Evolutionary conservation across 30 jellyfish, hydroid and myxozoan genomes (phyloP), one percentile per base, ranked within the genome.

Genomic region (Rhopilema esculentum): DNA sequence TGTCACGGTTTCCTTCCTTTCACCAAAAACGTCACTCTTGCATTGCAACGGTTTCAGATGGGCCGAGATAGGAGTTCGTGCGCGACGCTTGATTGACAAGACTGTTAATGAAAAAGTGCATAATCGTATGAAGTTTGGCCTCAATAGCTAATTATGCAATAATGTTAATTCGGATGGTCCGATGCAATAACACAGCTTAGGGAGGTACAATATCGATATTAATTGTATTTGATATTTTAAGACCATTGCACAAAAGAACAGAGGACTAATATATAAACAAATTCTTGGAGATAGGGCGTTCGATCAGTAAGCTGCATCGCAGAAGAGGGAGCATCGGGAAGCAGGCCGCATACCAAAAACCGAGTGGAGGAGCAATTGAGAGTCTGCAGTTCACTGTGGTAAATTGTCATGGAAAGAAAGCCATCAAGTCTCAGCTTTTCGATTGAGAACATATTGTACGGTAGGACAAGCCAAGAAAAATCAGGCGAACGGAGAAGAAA

Each of bases 121-220:
- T 84, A 84, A 84, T 84, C 92, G 66, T 62, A 69, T 70, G 52
- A 57, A 27, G 69, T 72, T 67, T 72, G 32, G 92, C 92, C 72
- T 84, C 77, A 84, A 84, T 84, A 72, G 92, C 92, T 84, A 84
- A 84, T 84, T 84, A 84, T 72, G 82, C 64, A 84, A 72, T 66
- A 65, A 32, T 63, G 70, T 72, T 84, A 72, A 84, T 70, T 51
- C 87, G 86, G 84, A 69, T 69, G 22, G 86, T 70, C 53, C 68
- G 81, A 29, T 84, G 82, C 77, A 57, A 69, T 50, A 84, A 84
- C 92, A 84, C 53, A 51, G 83, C 82, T 72, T 84, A 72, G 83
- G 92, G 87, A 71, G 92, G 92, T 76, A 72, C 92, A 84, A 84
- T 84, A 84, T 84, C 40, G 7, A 31, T 19, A 62, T 23, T 66